Base-by-base conservation (phyloP, 2,113 vertebrate species). In the Jacana jacana region DNA sequence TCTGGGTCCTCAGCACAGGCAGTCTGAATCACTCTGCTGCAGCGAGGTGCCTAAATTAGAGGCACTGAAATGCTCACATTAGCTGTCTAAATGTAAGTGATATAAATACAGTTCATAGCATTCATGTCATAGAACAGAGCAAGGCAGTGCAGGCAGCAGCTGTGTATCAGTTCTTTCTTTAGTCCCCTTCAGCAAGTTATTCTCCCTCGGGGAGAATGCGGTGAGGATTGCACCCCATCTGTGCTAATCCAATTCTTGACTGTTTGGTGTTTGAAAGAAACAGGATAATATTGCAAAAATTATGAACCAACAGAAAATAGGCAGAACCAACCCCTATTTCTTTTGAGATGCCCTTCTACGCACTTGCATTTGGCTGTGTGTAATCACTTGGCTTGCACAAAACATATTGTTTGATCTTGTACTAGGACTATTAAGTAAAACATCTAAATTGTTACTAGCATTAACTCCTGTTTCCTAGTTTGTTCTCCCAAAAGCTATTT, bases 311-410 rank as follows among this genome's bases (percentile, higher is more conserved):
- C 1, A 73, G 19, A 65, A 88, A 85, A 61, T 3, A 51, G 30
- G 10, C 13, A 55, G 35, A 44, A 7, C 12, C 13, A 2, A 0
- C 6, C 28, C 31, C 8, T 30, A 4, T n/a, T 73, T 71, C 24
- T 37, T 81, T 42, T 51, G 18, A 24, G 35, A 14, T 5, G 66
- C 2, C 8, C 11, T 80, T 81, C 27, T 77, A 15, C 12, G 9
- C 8, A 12, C 20, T 48, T 58, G 9, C 17, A 13, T 83, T 91
- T 10, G 37, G 16, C 52, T 77, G 4, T 39, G 66, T 11, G 3
- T 54, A 46, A 82, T 73, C 42, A 37, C 12, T 73, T 63, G 23
- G 25, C 31, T 89, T 14, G 18, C 4, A 4, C 1, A 1, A 83
- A 91, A 44, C 13, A 75, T 84, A 51, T 42, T 46, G 35, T 75